Evolutionary conservation across 1,140 invertebrate species (phyloP), one percentile per base, ranked within the genome.

Genomic region (Apis mellifera): DNA sequence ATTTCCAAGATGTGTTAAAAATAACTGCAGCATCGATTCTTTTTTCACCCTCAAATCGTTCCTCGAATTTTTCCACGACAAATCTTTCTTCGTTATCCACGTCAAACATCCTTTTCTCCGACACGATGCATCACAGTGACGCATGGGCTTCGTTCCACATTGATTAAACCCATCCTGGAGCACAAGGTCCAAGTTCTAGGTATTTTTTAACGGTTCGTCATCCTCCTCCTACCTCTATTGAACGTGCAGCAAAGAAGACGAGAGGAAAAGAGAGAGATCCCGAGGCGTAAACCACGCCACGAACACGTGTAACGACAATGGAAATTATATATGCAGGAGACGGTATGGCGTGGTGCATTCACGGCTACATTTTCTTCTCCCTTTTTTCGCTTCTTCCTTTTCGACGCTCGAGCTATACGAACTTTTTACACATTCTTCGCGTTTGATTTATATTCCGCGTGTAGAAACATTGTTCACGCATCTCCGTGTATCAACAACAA

Each of bases 301-400:
- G 60, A 89, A 91, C 90, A 89, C 85, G 73, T 88, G 90, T 88
- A 85, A 85, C 82, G 78, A 90, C 90, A 90, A 89, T 89, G 77
- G 84, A 72, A 85, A 92, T 92, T 89, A 89, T 80, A 89, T 85
- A 92, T 92, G 92, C 90, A 85, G 82, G 75, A 87, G 86, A 83
- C 84, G 82, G 88, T 88, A 85, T 88, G 90, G 86, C 89, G 60
- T 23, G 79, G 70, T 17, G 64, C 70, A 80, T 68, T 83, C 85
- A 68, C 17, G 66, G 72, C 74, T 77, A 21, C 77, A 70, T 69
- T 68, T 76, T 71, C 68, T 62, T 71, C 4, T 50, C 76, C 54
- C 26, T 72, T 78, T n/a, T 71, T 72, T 68, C 26, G 54, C 64
- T 42, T 42, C n/a, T 66, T 48, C 72, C 42, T 82, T 76, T 79